A percentile compares a stretch with the other conserved stretches of the same genome.
Evolutionary conservation across 2,888 invertebrate genomes (phyloP).

Genomic region (Cheiracanthium punctorium): DNA sequence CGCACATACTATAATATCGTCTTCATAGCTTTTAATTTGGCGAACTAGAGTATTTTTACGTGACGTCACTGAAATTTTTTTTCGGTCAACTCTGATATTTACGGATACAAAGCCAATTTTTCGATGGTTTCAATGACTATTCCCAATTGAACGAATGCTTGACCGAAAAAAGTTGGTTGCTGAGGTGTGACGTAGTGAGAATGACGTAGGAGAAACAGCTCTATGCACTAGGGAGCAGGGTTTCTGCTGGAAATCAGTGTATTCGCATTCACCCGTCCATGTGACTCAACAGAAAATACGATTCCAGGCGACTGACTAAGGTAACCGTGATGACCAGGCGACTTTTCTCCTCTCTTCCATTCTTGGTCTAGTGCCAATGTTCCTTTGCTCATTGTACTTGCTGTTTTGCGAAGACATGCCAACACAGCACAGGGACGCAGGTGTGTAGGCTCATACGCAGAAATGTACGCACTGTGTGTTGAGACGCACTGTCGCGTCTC

Average conservation of each 20-base stretch:
- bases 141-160: no score
- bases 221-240: no score
- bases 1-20: background rate
- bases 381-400: background rate
- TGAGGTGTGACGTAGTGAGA: no score
- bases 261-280: background rate
- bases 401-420: background rate
- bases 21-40: background rate
- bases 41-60: no score
- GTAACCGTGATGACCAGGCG: no score
- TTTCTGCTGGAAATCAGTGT: background rate
- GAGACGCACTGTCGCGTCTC: background rate
- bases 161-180: no score
- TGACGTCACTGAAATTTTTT: no score
- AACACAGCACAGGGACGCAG: background rate
- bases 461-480: background rate
- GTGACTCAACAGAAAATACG: background rate
- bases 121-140: no score
- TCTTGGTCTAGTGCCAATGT: background rate
- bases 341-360: no score
- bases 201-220: no score
- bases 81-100: no score
- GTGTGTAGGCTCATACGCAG: background rate
- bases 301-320: background rate
- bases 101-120: no score